Base-by-base conservation (phyloP, 2,888 invertebrate species). In the Taenaris catops region DNA sequence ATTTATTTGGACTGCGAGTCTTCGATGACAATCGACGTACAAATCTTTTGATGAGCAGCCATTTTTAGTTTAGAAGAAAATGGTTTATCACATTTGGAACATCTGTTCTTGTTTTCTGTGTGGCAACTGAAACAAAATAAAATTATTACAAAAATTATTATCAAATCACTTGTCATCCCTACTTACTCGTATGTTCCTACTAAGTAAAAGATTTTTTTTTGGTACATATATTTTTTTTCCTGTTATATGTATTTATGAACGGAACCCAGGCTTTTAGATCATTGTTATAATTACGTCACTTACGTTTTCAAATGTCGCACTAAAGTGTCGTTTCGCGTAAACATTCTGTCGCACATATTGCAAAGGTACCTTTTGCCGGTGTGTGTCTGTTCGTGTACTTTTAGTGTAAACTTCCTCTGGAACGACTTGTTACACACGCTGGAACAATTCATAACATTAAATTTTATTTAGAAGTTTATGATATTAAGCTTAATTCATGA, bases 251-350 rank as follows among this genome's bases (percentile, higher is more conserved):
- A n/a, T n/a, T n/a, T n/a, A n/a, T n/a, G n/a, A n/a, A n/a, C n/a
- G n/a, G n/a, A n/a, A n/a, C n/a, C n/a, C n/a, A n/a, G n/a, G n/a
- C n/a, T n/a, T n/a, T n/a, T n/a, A n/a, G n/a, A n/a, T n/a, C n/a
- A n/a, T n/a, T n/a, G n/a, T n/a, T n/a, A n/a, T n/a, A n/a, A 12
- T 7, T 11, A 5, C 14, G 14, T 14, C 14, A 26, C 14, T 18
- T 8, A 21, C 24, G 4, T 25, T 1, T 18, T 26, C 5, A 53
- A 32, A 43, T 90, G 90, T 12, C 88, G 68, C 2, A 72, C 63
- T 1, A 90, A 54, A 0, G 89, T 83, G 25, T 88, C 84, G 0
- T 74, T 67, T 44, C 89, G 89, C 1, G 80, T 78, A 51, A 89
- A 90, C 11, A 63, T 58, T 42, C 86, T 87, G 1, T 79, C 81